Evolutionary conservation across 2,113 vertebrate species (phyloP), one percentile per base, ranked within the genome.

Genomic region (Rhadina sibilatrix): DNA sequence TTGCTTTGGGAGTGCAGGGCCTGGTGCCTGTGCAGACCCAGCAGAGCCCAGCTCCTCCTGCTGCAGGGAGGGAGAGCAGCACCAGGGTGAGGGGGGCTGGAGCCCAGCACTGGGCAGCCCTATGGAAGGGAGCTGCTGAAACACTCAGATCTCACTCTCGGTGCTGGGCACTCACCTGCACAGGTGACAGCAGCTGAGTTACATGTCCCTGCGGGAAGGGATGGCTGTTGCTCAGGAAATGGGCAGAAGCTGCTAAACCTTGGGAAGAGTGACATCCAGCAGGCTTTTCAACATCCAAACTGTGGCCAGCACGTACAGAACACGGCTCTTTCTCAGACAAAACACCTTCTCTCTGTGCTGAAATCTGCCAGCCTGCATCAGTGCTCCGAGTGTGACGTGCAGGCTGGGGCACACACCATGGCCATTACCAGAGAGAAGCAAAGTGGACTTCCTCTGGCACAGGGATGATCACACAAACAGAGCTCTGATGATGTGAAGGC

Each of bases 361-460:
- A 22, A 52, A 59, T 12, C 3, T 1, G 3, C 42, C 49, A 52
- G 60, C 31, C 38, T 23, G 38, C 80, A 27, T 46, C 38, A 46
- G 54, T 20, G 74, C 42, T 25, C 33, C 0, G 1, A 28, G 49
- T 10, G 4, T 9, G 24, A 40, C 11, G 80, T 13, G 37, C 53
- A 31, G 56, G 53, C 53, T 71, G 35, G 19, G 0, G 0, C 52
- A 60, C 57, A 22, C 3, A 1, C 27, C 8, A 1, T 0, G 13
- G 20, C 71, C 4, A 1, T 9, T 13, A 30, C 35, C 50, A 28
- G 33, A 52, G 31, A 44, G 10, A 89, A 10, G 16, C 38, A 12
- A 11, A 57, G 28, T 5, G 63, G 33, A 11, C 21, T 35, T 53
- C 50, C 59, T 74, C 38, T 7, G 38, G 77, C 50, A 9, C 8